Conservation (phyloP, 2,888 invertebrate genomes). For the Macrophya annulata region DNA sequence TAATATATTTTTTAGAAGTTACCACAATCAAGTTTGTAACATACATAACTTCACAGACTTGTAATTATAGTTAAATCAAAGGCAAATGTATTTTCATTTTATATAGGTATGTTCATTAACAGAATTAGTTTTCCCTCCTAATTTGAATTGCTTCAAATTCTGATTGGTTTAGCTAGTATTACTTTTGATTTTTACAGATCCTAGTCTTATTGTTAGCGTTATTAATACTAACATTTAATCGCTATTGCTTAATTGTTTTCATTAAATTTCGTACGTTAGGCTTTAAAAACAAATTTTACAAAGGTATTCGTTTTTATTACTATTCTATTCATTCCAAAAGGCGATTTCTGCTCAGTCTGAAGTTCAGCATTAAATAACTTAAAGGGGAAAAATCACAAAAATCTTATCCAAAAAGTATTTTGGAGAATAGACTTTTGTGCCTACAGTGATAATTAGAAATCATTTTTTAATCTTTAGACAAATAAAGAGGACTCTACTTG, state of each 20-base stretch:
- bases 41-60: background rate
- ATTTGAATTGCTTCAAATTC: background rate
- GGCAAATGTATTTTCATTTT: conserved; percentile 4
- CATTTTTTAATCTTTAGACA: background rate
- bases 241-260: background rate
- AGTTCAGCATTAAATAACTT: background rate
- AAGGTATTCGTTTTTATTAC: background rate
- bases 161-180: background rate
- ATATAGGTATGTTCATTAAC: background rate
- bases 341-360: background rate
- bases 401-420: background rate
- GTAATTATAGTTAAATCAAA: conserved; percentile 8
- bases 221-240: background rate
- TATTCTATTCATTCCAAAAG: background rate
- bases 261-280: background rate
- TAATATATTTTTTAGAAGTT: conserved; percentile 21
- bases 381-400: background rate
- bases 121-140: background rate
- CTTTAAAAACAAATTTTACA: background rate
- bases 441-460: background rate
- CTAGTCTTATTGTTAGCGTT: background rate
- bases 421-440: background rate
- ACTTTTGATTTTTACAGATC: background rate
- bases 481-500: too few relatives aligned
- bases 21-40: conserved; percentile 4